A percentile compares a stretch with the other conserved stretches of the same genome.
These are phyloP conservation scores for Spodoptera picta DNA, from an alignment of 2,888 invertebrate species.

Conservation along the genomic window DNA sequence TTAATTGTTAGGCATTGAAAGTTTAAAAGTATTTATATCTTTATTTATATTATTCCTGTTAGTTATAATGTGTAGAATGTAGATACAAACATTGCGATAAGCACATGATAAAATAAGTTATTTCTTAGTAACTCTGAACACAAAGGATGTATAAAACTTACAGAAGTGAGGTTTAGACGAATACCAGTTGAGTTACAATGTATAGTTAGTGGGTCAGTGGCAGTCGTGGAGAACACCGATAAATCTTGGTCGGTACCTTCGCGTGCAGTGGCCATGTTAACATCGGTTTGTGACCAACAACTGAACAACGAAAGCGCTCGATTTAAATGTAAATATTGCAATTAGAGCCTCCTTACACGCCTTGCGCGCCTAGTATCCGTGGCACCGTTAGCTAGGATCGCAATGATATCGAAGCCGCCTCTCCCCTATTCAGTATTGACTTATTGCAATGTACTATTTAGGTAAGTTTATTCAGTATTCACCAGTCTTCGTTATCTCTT, in stretches of 20 bases:
- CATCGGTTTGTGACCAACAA: slow-evolving; percentile 65
- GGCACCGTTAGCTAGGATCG: slow-evolving; percentile 62
- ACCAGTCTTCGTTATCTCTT: too few relatives aligned
- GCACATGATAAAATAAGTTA: too few relatives aligned
- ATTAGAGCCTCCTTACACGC: slow-evolving; percentile 69
- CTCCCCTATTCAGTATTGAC: slow-evolving; percentile 29
- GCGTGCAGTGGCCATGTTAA: slow-evolving; percentile 72
- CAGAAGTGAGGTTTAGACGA: too few relatives aligned
- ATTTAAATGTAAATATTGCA: slow-evolving; percentile 83
- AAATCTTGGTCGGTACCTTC: slow-evolving; percentile 60
- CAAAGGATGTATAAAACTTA: too few relatives aligned
- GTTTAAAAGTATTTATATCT: too few relatives aligned
- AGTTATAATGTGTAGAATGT: too few relatives aligned
- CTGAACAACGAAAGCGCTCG: slow-evolving; percentile 70
- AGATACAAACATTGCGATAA: too few relatives aligned
- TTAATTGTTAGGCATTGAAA: too few relatives aligned
- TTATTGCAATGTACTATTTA: slow-evolving; percentile 17
- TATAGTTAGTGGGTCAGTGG: slow-evolving; percentile 44
- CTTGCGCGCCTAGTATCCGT: slow-evolving; percentile 57
- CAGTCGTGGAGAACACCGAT: slow-evolving; percentile 49
- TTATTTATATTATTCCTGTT: too few relatives aligned
- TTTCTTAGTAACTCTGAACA: too few relatives aligned
- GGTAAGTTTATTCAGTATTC: not conserved
- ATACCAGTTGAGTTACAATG: slow-evolving; percentile 2
- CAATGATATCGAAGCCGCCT: slow-evolving; percentile 30